Base-by-base conservation (phyloP, 2,888 invertebrate species). In the Aricia artaxerxes region DNA sequence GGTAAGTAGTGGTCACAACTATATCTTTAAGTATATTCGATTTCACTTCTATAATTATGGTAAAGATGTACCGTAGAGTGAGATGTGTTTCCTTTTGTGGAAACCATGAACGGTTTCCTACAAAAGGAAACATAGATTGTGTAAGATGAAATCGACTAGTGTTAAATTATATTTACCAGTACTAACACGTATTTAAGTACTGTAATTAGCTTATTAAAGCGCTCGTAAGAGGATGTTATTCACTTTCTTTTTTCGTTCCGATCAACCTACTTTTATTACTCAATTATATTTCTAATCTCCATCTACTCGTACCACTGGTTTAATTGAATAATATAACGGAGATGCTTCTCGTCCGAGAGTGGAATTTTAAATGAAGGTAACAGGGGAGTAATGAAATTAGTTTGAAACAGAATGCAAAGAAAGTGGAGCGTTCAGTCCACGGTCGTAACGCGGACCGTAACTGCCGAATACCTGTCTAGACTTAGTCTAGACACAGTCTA, bases 381-480 rank as follows among this genome's bases (percentile, higher is more conserved):
- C 16, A 13, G 24, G 0, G 31, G 57, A 31, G 35, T 76, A 76
- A 76, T 57, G 76, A 76, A 76, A 76, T 76, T 76, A 76, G 76
- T 76, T 76, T 35, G 53, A 76, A 76, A 76, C 57, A 38, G 57
- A 76, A 76, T 76, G 81, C 79, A 73, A 57, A 75, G 75, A 82
- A 86, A 86, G 85, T 84, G 83, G 84, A 87, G 85, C 85, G 85
- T 85, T 89, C 53, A 16, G 88, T 88, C 84, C 85, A 85, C 88
- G 86, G 89, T 90, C 89, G 89, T 92, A 86, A 85, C 88, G 88
- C 85, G 86, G 88, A 90, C 85, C 88, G 87, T 85, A 88, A 88
- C 89, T 89, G 88, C 90, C 88, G 88, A 92, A 92, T 93, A 94
- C 92, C 92, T 91, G 94, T 94, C 94, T 94, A 94, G 94, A 94